Conservation (phyloP, 2,888 invertebrate species). For the Lycaena phlaeas region DNA sequence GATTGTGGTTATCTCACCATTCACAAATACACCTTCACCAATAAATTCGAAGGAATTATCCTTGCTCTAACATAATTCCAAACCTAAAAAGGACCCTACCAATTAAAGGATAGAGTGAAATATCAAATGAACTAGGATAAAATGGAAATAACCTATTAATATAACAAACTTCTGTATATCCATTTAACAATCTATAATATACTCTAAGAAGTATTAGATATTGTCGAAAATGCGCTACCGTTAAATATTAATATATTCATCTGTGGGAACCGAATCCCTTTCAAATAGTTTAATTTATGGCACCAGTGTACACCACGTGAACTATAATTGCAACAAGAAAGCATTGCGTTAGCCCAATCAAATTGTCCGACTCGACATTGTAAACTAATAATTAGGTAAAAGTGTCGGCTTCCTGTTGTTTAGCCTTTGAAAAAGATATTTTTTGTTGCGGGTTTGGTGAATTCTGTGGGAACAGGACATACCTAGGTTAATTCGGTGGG, state of each 20-base stretch:
- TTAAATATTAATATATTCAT: conserved; percentile 13
- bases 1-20: not conserved
- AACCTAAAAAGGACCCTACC: not conserved
- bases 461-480: too few relatives aligned
- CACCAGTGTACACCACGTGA: conserved; percentile 21
- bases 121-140: not conserved
- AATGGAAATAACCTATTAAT: not conserved
- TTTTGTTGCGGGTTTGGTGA: not conserved
- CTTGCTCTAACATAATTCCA: not conserved
- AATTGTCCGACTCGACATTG: not conserved
- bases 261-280: conserved; percentile 64
- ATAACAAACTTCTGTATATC: not conserved
- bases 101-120: not conserved
- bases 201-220: not conserved
- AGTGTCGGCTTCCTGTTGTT: not conserved
- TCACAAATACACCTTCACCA: not conserved
- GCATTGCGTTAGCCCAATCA: conserved; percentile 8
- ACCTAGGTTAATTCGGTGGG: too few relatives aligned
- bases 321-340: conserved; percentile 14
- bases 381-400: not conserved
- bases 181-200: not conserved
- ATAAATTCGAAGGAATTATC: not conserved
- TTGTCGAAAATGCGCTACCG: not conserved
- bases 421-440: not conserved
- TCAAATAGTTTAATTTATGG: conserved; percentile 48